Conservation (phyloP, 2,888 invertebrate genomes). For the Neuroscelio doddi region DNA sequence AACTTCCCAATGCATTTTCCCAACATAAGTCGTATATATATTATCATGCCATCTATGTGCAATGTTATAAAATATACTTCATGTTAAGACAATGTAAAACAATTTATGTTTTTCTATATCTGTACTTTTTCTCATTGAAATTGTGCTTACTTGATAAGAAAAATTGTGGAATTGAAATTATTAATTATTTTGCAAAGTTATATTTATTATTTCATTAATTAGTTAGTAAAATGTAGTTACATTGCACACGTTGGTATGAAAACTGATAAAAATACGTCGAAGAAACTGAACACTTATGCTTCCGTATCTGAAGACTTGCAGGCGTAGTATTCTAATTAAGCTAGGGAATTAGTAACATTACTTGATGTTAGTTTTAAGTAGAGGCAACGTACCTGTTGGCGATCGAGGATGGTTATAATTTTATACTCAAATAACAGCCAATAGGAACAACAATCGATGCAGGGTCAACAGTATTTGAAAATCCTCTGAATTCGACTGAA, state of each 20-base stretch:
- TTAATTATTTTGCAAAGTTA: background rate
- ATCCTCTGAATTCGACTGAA: too few relatives aligned
- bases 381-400: conserved; percentile 47
- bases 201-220: background rate
- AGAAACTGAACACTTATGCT: conserved; percentile 57
- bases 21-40: conserved; percentile 24
- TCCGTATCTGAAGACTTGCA: conserved; percentile 66
- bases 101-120: background rate
- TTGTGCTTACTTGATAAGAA: too few relatives aligned
- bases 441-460: conserved; percentile 3
- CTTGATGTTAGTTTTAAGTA: conserved; percentile 55
- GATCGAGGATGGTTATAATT: conserved; percentile 39
- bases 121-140: background rate
- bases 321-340: conserved; percentile 57
- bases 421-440: conserved; percentile 15
- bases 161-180: too few relatives aligned
- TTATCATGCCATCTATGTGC: conserved; percentile 13
- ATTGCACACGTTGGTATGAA: conserved; percentile 19
- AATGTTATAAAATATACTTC: conserved; percentile 19
- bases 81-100: background rate
- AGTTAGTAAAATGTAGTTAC: background rate
- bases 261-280: conserved; percentile 29
- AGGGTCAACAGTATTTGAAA: background rate
- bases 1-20: conserved; percentile 33
- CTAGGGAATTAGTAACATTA: conserved; percentile 55